Evolutionary conservation across 2,888 invertebrate species (phyloP).

Genomic region (Ormyrus pomaceus): DNA sequence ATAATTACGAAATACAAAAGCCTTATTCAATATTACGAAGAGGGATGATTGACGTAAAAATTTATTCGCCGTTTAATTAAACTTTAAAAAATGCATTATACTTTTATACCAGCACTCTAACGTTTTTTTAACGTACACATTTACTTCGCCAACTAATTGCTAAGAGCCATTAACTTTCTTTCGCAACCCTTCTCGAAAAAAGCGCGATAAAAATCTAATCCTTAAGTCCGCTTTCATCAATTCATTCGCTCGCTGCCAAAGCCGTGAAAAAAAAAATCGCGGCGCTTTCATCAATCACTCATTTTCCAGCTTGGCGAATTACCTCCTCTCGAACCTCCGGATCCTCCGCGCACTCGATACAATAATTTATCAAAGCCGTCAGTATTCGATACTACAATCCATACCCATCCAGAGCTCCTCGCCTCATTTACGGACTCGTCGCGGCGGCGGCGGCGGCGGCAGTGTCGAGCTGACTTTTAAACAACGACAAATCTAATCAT

Average conservation of each 20-base stretch:
- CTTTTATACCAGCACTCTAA: too few relatives aligned
- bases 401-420: neutral
- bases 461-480: slow-evolving; percentile 25
- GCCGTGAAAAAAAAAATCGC: slow-evolving; percentile 2
- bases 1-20: too few relatives aligned
- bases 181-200: too few relatives aligned
- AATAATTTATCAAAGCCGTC: slow-evolving; percentile 13
- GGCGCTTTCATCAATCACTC: neutral
- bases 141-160: too few relatives aligned
- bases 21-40: too few relatives aligned
- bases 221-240: neutral
- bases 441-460: neutral
- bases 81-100: too few relatives aligned
- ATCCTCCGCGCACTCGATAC: neutral
- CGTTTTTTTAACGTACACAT: too few relatives aligned
- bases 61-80: too few relatives aligned
- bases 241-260: slow-evolving; percentile 2
- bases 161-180: too few relatives aligned
- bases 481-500: slow-evolving; percentile 45
- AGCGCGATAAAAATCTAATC: neutral
- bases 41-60: too few relatives aligned
- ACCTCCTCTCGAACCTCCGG: neutral
- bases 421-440: neutral
- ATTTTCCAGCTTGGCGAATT: neutral
- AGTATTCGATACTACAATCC: neutral